phyloP scores from a whole-genome alignment of 2,113 vertebrate species.

The Bubo bubo region DNA sequence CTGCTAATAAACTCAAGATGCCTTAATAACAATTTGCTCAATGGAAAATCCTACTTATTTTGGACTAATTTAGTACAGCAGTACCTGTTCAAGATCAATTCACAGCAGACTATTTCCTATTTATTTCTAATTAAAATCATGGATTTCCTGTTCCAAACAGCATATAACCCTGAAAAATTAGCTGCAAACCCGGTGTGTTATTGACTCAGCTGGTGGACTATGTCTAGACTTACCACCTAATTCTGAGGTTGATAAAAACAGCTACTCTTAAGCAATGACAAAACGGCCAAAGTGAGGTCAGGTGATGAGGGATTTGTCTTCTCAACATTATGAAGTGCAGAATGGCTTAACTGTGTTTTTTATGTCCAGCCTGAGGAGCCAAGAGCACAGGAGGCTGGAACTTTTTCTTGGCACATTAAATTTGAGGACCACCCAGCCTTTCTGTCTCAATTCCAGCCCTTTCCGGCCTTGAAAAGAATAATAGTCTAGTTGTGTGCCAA shows the following conservation, averaged over 20 bases:
- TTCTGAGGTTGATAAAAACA: not conserved
- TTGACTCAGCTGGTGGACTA: not conserved
- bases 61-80: constrained; percentile 54
- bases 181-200: not conserved
- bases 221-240: not conserved
- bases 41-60: constrained; percentile 60
- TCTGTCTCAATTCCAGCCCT: constrained; percentile 2
- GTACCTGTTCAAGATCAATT: constrained; percentile 67
- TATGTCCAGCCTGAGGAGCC: not conserved
- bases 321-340: not conserved
- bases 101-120: constrained; percentile 64
- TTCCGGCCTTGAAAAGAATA: constrained; percentile 35
- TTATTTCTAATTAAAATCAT: constrained; percentile 66
- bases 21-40: constrained; percentile 25
- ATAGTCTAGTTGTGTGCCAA: not conserved
- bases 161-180: constrained; percentile 30
- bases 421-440: not conserved
- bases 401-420: not conserved
- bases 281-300: not conserved
- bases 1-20: constrained; percentile 32
- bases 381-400: not conserved
- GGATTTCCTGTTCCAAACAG: constrained; percentile 70
- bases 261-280: not conserved
- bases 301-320: not conserved
- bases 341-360: not conserved